A percentile compares a stretch with the other conserved stretches of the same genome.
Conservation (phyloP, 1,140 invertebrate species). For the Cheumatopsyche charites region DNA sequence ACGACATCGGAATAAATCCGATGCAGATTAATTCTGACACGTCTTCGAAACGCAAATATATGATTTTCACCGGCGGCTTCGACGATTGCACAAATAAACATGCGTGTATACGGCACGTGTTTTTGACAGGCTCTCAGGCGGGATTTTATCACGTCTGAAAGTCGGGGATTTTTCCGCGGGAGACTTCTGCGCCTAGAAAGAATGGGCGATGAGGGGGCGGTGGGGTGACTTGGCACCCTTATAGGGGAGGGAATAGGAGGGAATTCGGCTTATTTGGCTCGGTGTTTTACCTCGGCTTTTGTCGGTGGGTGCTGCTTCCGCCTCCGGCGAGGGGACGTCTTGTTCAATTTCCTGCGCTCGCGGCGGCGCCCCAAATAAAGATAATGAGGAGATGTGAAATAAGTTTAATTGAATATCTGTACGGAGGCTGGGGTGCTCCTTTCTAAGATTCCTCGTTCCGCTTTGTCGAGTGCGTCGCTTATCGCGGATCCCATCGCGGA, state of each 20-base stretch:
- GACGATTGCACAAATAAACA: conserved; percentile 7
- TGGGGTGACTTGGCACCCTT: background rate
- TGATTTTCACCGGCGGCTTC: background rate
- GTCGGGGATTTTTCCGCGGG: conserved; percentile 9
- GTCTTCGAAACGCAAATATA: too few species aligned
- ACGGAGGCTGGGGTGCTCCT: background rate
- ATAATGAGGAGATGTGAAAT: conserved; percentile 23
- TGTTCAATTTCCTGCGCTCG: conserved; percentile 25
- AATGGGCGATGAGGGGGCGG: background rate
- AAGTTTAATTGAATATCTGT: conserved; percentile 36
- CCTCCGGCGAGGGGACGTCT: conserved; percentile 25
- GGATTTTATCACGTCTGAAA: conserved; percentile 3
- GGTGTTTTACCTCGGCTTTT: conserved; percentile 13
- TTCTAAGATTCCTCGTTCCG: too few species aligned
- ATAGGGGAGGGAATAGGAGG: background rate
- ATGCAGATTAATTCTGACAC: too few species aligned
- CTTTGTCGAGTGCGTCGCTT: too few species aligned
- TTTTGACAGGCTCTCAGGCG: conserved; percentile 7
- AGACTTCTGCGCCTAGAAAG: background rate
- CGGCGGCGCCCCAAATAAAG: conserved; percentile 7
- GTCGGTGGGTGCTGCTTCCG: conserved; percentile 19
- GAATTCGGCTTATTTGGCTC: conserved; percentile 9
- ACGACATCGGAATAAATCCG: too few species aligned
- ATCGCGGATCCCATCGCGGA: too few species aligned
- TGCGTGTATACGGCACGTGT: conserved; percentile 13